A percentile compares a stretch with the other conserved stretches of the same genome.
Evolutionary conservation across 2,888 invertebrate genomes (phyloP).

Genomic region (Hydroisotoma schaefferi): DNA sequence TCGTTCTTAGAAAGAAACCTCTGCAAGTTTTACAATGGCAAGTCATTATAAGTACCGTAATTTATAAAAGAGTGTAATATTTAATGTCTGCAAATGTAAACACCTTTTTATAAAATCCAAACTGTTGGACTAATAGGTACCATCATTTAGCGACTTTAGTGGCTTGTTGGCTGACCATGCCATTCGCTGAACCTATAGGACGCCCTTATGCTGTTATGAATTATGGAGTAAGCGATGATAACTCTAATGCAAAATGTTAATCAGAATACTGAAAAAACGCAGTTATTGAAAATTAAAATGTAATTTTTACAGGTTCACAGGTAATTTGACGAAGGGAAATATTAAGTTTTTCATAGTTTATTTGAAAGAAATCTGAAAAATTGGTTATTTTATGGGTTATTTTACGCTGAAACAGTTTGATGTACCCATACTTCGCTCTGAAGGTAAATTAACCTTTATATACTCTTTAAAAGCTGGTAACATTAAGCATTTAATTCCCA

Average conservation of each 20-base stretch:
- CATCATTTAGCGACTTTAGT: conserved; percentile 7
- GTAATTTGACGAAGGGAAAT: background rate
- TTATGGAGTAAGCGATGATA: background rate
- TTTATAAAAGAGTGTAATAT: too few species aligned
- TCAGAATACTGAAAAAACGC: background rate
- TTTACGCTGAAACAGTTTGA: background rate
- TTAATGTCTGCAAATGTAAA: too few species aligned
- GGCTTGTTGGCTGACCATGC: background rate
- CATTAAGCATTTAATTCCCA: background rate
- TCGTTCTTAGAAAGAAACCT: conserved; percentile 4
- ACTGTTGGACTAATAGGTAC: background rate
- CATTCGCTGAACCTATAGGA: conserved; percentile 4
- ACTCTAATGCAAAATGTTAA: background rate
- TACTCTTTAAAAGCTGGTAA: background rate
- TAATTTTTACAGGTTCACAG: conserved; percentile 3
- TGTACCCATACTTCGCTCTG: conserved; percentile 8
- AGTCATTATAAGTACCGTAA: background rate
- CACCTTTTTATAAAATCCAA: background rate
- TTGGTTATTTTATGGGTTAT: background rate
- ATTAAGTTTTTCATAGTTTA: background rate
- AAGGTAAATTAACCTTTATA: conserved; percentile 1
- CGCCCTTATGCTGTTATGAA: conserved; percentile 7
- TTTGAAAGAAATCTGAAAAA: background rate
- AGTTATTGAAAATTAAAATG: background rate
- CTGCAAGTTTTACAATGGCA: conserved; percentile 9